These are phyloP conservation scores for Drosophila pachea DNA, from an alignment of 1,140 invertebrate species.

Conservation along the genomic window DNA sequence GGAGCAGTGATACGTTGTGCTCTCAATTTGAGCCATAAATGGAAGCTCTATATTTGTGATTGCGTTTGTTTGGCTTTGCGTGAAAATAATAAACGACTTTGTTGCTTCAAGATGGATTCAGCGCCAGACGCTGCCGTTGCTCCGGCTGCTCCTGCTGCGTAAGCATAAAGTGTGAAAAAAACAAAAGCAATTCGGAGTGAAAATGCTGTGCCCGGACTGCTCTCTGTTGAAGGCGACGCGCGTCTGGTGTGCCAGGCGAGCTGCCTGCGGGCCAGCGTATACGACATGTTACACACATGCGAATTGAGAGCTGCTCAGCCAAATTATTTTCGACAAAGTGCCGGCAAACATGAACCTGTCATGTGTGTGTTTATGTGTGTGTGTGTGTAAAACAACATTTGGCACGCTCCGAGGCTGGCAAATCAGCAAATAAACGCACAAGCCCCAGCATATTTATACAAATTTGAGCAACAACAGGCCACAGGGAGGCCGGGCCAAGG, in stretches of 20 bases:
- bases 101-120: constrained; percentile 48
- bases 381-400: constrained; percentile 61
- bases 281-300: constrained; percentile 14
- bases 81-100: constrained; percentile 77
- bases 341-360: constrained; percentile 27
- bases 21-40: neutral
- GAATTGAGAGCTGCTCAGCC: constrained; percentile 46
- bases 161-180: constrained; percentile 42
- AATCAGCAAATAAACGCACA: constrained; percentile 71
- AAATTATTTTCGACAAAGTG: constrained; percentile 71
- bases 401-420: constrained; percentile 65
- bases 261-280: constrained; percentile 31
- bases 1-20: neutral
- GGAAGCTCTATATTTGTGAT: constrained; percentile 19
- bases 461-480: constrained; percentile 57
- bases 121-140: neutral
- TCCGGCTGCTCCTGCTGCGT: constrained; percentile 30
- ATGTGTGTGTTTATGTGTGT: too few relatives aligned
- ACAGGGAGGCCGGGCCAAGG: neutral
- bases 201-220: constrained; percentile 13
- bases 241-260: constrained; percentile 32
- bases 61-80: constrained; percentile 41
- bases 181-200: neutral
- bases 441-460: constrained; percentile 55
- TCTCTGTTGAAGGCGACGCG: constrained; percentile 61